Conservation (phyloP, 1,140 invertebrate species). For the Drosophila insularis region DNA sequence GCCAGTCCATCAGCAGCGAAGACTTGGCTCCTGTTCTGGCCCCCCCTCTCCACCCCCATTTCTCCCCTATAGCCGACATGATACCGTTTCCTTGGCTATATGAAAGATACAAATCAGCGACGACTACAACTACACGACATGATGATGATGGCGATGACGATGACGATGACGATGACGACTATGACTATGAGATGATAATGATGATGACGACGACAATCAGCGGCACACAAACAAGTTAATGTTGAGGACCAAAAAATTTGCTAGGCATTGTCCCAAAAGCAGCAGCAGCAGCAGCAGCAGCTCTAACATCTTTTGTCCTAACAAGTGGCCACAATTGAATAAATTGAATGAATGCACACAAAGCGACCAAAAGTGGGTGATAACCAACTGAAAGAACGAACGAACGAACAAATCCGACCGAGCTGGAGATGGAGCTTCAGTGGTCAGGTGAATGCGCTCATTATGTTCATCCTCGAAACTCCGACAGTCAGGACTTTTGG, state of each 20-base stretch:
- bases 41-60: neutral
- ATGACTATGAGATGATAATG: slow-evolving; percentile 33
- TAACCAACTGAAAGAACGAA: slow-evolving; percentile 19
- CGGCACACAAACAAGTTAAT: slow-evolving; percentile 76
- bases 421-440: slow-evolving; percentile 8
- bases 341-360: slow-evolving; percentile 66
- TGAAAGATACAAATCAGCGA: slow-evolving; percentile 63
- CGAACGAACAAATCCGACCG: neutral
- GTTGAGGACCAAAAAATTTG: slow-evolving; percentile 56
- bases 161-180: slow-evolving; percentile 6
- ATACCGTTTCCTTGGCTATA: slow-evolving; percentile 25
- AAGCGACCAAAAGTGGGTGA: slow-evolving; percentile 43
- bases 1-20: slow-evolving; percentile 42
- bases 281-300: neutral
- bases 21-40: slow-evolving; percentile 3
- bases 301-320: slow-evolving; percentile 54
- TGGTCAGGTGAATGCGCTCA: slow-evolving; percentile 57
- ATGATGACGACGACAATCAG: slow-evolving; percentile 70
- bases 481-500: slow-evolving; percentile 27
- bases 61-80: neutral
- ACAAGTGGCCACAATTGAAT: slow-evolving; percentile 79
- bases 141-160: slow-evolving; percentile 39
- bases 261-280: slow-evolving; percentile 53
- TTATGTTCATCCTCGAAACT: slow-evolving; percentile 21
- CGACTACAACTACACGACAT: slow-evolving; percentile 20